Evolutionary conservation across 2,113 vertebrate species (phyloP).

Genomic region (Ranitomeya variabilis): DNA sequence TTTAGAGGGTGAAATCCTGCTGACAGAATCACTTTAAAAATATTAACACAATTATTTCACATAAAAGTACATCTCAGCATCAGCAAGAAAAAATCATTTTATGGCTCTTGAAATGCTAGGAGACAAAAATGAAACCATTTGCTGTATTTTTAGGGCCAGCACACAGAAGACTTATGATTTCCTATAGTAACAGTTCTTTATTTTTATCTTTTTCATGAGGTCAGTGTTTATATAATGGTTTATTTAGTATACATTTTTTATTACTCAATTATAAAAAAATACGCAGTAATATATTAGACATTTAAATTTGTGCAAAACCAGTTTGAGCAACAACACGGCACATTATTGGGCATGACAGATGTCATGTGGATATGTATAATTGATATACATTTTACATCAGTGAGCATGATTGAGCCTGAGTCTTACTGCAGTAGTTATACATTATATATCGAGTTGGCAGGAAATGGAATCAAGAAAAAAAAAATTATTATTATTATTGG

Average conservation of each 20-base stretch:
- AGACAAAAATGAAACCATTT: too few species aligned
- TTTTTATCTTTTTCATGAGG: neutral
- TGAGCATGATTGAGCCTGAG: slow-evolving; percentile 53
- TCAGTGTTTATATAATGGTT: slow-evolving; percentile 4
- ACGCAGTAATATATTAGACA: neutral
- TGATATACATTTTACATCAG: slow-evolving; percentile 52
- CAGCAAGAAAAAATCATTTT: too few species aligned
- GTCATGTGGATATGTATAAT: slow-evolving; percentile 56
- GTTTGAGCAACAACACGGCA: slow-evolving; percentile 49
- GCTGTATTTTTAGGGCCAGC: too few species aligned
- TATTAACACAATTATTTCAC: too few species aligned
- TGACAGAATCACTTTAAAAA: too few species aligned
- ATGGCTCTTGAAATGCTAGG: too few species aligned
- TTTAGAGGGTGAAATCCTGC: too few species aligned
- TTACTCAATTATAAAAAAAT: slow-evolving; percentile 35
- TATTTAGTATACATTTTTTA: neutral
- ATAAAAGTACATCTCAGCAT: too few species aligned
- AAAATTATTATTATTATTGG: slow-evolving; percentile 7
- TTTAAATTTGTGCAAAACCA: slow-evolving; percentile 44
- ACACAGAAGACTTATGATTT: too few species aligned
- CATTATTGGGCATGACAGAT: slow-evolving; percentile 41
- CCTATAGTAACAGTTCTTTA: too few species aligned
- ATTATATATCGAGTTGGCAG: slow-evolving; percentile 43
- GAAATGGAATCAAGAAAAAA: slow-evolving; percentile 22
- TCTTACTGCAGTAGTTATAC: slow-evolving; percentile 30